Percentiles rank a stretch among this genome's conserved stretches.
Conservation (phyloP, 2,113 vertebrate genomes). For the Oreochromis spilurus region DNA sequence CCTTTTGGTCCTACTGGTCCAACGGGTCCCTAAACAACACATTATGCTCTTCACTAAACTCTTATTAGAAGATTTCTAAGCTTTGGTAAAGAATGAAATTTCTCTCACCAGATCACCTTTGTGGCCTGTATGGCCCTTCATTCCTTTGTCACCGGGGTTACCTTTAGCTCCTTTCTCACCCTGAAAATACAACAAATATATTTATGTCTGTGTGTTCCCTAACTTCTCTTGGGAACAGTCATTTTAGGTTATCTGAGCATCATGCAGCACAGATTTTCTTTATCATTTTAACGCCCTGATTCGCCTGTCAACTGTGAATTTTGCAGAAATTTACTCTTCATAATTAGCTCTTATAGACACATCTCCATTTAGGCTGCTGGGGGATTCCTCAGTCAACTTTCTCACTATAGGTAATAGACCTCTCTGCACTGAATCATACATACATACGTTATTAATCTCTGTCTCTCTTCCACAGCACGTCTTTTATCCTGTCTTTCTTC, state of each 20-base stretch:
- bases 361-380: not conserved
- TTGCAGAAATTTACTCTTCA: not conserved
- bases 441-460: too few relatives aligned
- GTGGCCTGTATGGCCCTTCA: constrained; percentile 75
- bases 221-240: not conserved
- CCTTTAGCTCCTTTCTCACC: constrained; percentile 74
- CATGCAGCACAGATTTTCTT: too few relatives aligned
- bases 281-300: not conserved
- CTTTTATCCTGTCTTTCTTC: too few relatives aligned
- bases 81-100: not conserved
- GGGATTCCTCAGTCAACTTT: not conserved
- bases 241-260: not conserved
- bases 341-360: not conserved
- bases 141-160: constrained; percentile 60
- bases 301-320: not conserved
- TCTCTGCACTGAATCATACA: too few relatives aligned
- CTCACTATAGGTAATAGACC: not conserved
- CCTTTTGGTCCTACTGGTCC: constrained; percentile 74
- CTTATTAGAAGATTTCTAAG: not conserved
- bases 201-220: not conserved
- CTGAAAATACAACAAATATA: constrained; percentile 37
- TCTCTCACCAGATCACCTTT: constrained; percentile 74
- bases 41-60: not conserved
- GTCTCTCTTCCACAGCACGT: too few relatives aligned
- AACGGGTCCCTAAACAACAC: constrained; percentile 57